phyloP scores from a whole-genome alignment of 2,888 invertebrate genomes.

The Nomada flava region DNA sequence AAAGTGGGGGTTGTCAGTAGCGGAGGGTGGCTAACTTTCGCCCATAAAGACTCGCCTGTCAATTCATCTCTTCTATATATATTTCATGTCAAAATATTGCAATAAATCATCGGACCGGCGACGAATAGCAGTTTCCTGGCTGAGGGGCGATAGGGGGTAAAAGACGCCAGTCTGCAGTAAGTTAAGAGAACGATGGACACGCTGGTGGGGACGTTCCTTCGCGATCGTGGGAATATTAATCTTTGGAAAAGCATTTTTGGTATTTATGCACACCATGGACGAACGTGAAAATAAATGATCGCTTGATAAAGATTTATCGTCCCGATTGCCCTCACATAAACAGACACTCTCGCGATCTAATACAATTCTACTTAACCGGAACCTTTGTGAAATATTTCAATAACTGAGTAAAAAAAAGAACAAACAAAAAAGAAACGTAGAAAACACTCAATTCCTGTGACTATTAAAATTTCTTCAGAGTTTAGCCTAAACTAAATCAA shows the following conservation, averaged over 20 bases:
- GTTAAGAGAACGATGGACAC: constrained; percentile 72
- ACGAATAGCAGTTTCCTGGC: constrained; percentile 66
- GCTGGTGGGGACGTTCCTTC: constrained; percentile 68
- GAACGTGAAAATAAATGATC: constrained; percentile 24
- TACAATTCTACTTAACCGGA: neutral
- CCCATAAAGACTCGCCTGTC: constrained; percentile 81
- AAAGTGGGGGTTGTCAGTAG: constrained; percentile 43
- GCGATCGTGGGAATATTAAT: constrained; percentile 78
- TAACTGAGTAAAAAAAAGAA: too few species aligned
- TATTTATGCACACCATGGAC: constrained; percentile 52
- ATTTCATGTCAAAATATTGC: constrained; percentile 83
- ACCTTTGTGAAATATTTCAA: too few species aligned
- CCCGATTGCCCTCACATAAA: neutral
- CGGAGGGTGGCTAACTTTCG: constrained; percentile 79
- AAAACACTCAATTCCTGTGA: too few species aligned
- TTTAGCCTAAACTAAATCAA: too few species aligned
- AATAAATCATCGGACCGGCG: constrained; percentile 81
- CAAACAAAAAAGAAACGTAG: neutral
- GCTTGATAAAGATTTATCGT: constrained; percentile 47
- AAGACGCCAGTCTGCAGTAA: constrained; percentile 46
- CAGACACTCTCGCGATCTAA: neutral
- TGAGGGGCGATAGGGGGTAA: constrained; percentile 50
- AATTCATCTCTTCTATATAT: constrained; percentile 82
- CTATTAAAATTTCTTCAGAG: too few species aligned
- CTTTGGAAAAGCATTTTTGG: constrained; percentile 68